phyloP scores from a whole-genome alignment of 2,888 invertebrate genomes.

The Andrena chrysosceles region DNA sequence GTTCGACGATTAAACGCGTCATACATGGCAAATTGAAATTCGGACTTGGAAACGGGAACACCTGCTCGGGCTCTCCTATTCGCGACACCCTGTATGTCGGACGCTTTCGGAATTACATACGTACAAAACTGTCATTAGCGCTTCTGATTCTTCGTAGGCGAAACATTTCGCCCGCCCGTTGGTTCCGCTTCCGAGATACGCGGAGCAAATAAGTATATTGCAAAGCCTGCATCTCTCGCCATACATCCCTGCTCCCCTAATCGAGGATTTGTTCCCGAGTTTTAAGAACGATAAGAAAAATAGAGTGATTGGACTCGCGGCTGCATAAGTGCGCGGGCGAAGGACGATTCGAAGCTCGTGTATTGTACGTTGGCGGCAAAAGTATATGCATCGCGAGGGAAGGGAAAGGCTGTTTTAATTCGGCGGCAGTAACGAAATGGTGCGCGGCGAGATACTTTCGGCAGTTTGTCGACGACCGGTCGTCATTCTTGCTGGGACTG shows the following conservation, averaged over 20 bases:
- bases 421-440: conserved; percentile 27
- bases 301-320: conserved; percentile 3
- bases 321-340: conserved; percentile 9
- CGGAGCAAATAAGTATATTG: too few species aligned
- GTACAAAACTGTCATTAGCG: conserved; percentile 29
- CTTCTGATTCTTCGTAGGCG: too few species aligned
- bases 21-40: conserved; percentile 46
- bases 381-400: not conserved
- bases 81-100: conserved; percentile 56
- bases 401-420: too few species aligned
- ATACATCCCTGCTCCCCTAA: not conserved
- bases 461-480: conserved; percentile 20
- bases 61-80: conserved; percentile 25
- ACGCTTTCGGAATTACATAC: conserved; percentile 49
- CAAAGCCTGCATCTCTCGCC: too few species aligned
- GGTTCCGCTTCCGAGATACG: too few species aligned
- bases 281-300: conserved; percentile 43
- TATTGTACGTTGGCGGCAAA: not conserved
- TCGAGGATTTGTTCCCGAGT: conserved; percentile 37
- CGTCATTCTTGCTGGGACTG: not conserved
- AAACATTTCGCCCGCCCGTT: too few species aligned
- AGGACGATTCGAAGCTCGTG: conserved; percentile 16
- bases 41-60: conserved; percentile 41
- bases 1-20: conserved; percentile 48
- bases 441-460: not conserved